phyloP scores from a whole-genome alignment of 1,140 invertebrate species.

The Atta texana region DNA sequence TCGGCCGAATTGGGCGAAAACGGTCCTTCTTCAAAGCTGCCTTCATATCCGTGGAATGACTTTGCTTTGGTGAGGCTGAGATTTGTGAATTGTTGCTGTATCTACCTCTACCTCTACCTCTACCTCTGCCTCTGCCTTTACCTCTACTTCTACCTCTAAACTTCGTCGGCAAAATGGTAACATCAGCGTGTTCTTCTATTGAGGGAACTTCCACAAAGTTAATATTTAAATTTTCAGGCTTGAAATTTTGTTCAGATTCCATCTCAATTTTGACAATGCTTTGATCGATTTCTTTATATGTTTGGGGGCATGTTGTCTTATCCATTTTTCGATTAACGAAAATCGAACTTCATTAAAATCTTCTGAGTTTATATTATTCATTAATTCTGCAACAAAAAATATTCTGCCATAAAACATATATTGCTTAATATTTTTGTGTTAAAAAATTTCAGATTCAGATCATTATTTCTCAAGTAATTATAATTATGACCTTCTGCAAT shows the following conservation, averaged over 20 bases:
- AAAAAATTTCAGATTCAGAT: background rate
- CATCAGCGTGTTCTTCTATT: background rate
- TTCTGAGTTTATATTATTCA: background rate
- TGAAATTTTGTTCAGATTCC: background rate
- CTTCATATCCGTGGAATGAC: too few species aligned
- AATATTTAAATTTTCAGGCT: background rate
- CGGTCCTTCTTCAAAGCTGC: background rate
- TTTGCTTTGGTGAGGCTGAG: background rate
- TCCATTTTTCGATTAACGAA: slow-evolving; percentile 21
- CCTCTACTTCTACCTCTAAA: background rate
- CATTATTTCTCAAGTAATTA: background rate
- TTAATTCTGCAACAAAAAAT: slow-evolving; percentile 11
- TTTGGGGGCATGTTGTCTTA: background rate
- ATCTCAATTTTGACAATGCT: background rate
- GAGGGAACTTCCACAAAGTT: background rate
- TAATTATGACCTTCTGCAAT: background rate
- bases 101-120: background rate
- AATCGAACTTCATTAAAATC: background rate
- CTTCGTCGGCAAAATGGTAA: background rate
- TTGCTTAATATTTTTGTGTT: background rate
- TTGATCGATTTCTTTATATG: background rate
- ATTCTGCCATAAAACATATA: background rate
- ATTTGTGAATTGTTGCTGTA: background rate
- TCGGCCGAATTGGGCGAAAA: slow-evolving; percentile 37
- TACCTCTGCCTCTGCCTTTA: too few species aligned